These are phyloP conservation scores for Dromius quadrimaculatus DNA, from an alignment of 2,888 invertebrate species.

Conservation along the genomic window DNA sequence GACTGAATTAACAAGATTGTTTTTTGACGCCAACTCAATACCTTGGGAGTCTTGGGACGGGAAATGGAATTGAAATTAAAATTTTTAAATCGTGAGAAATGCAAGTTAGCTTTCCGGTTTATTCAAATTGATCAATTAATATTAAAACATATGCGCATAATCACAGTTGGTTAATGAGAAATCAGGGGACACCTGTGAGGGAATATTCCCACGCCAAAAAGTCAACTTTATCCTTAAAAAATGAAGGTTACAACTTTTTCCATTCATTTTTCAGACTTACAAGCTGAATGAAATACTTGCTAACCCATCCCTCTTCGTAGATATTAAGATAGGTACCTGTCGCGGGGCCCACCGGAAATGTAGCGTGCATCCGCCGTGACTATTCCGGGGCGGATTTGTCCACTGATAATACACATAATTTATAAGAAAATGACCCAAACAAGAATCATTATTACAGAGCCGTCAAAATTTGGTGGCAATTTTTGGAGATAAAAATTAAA, in stretches of 20 bases:
- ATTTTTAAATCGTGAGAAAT: conserved; percentile 39
- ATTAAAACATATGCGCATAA: conserved; percentile 49
- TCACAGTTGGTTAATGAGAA: conserved; percentile 16
- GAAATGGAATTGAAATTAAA: conserved; percentile 23
- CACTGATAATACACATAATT: neutral
- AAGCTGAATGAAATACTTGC: neutral
- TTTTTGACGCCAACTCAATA: conserved; percentile 23
- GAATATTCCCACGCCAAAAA: conserved; percentile 6
- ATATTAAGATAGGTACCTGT: conserved; percentile 1
- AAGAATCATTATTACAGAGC: too few species aligned
- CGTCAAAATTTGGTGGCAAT: too few species aligned
- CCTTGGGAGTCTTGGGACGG: conserved; percentile 24
- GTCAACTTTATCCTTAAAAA: too few species aligned
- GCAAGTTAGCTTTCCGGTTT: conserved; percentile 39
- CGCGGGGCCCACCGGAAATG: conserved; percentile 7
- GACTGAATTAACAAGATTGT: conserved; percentile 23
- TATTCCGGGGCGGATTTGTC: neutral
- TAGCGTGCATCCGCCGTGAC: conserved; percentile 15
- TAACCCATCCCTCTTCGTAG: neutral
- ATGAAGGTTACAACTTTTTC: conserved; percentile 1
- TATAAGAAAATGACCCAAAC: neutral
- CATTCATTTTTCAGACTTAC: neutral
- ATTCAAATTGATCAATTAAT: conserved; percentile 51
- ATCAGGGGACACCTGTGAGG: conserved; percentile 24
- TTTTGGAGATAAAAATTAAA: too few species aligned